phyloP scores from a whole-genome alignment of 1,140 invertebrate genomes.

The Pantala flavescens region DNA sequence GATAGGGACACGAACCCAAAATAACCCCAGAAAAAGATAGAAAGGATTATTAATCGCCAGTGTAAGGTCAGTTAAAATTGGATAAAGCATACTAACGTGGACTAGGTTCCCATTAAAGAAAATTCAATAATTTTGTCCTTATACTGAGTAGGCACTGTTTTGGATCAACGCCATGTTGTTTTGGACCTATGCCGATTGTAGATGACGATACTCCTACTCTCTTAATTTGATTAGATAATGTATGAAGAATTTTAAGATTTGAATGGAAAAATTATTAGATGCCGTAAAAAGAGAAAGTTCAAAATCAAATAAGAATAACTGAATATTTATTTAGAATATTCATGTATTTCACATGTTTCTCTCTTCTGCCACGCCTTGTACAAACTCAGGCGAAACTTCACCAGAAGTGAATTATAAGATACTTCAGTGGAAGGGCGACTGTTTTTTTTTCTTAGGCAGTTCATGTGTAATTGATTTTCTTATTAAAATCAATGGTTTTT shows the following conservation, averaged over 20 bases:
- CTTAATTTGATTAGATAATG: not conserved
- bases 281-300: too few species aligned
- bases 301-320: too few species aligned
- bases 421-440: not conserved
- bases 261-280: too few species aligned
- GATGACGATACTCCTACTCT: not conserved
- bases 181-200: not conserved
- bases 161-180: slow-evolving; percentile 5
- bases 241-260: too few species aligned
- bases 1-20: too few species aligned
- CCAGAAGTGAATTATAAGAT: not conserved
- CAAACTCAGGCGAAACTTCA: not conserved
- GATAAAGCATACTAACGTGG: not conserved
- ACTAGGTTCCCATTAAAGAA: not conserved
- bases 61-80: too few species aligned
- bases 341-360: not conserved
- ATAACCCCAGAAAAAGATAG: too few species aligned
- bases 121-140: not conserved
- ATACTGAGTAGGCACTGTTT: not conserved
- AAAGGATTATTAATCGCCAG: too few species aligned
- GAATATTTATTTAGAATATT: too few species aligned
- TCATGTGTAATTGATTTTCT: not conserved
- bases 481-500: not conserved
- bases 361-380: not conserved
- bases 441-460: not conserved